phyloP scores from a whole-genome alignment of 2,888 invertebrate genomes.

The Troglohyphantes excavatus region DNA sequence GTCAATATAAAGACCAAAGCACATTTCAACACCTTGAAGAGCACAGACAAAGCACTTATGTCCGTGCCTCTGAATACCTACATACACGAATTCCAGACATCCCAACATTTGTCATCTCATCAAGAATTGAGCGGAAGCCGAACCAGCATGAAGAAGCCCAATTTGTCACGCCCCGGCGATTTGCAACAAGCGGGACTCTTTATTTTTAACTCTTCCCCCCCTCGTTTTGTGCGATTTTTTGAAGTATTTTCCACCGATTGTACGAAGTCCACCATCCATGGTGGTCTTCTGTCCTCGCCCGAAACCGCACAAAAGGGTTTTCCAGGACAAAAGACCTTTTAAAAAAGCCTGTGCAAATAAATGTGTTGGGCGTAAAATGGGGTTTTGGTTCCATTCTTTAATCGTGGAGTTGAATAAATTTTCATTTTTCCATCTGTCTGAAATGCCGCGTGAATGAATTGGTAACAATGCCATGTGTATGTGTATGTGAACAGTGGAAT shows the following conservation, averaged over 20 bases:
- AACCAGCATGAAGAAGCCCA: neutral
- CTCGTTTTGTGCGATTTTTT: too few relatives aligned
- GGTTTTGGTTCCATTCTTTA: neutral
- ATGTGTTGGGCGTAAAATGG: neutral
- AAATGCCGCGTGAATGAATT: neutral
- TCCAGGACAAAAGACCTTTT: neutral
- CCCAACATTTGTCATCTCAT: neutral
- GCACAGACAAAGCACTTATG: neutral
- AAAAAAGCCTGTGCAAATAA: neutral
- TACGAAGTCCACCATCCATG: neutral
- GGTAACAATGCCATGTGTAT: neutral
- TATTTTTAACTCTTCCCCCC: neutral
- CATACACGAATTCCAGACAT: neutral
- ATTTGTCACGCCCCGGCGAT: neutral
- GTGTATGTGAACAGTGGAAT: neutral
- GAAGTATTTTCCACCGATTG: neutral
- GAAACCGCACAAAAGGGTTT: neutral
- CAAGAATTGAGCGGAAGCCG: neutral
- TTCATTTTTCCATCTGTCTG: slow-evolving; percentile 1
- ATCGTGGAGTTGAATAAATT: neutral
- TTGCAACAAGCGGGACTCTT: neutral
- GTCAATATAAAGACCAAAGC: neutral
- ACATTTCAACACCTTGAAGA: neutral
- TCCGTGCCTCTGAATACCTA: neutral
- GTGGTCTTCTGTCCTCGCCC: neutral